These are phyloP conservation scores for Stenodera caucasica DNA, from an alignment of 2,888 invertebrate species.

Conservation along the genomic window DNA sequence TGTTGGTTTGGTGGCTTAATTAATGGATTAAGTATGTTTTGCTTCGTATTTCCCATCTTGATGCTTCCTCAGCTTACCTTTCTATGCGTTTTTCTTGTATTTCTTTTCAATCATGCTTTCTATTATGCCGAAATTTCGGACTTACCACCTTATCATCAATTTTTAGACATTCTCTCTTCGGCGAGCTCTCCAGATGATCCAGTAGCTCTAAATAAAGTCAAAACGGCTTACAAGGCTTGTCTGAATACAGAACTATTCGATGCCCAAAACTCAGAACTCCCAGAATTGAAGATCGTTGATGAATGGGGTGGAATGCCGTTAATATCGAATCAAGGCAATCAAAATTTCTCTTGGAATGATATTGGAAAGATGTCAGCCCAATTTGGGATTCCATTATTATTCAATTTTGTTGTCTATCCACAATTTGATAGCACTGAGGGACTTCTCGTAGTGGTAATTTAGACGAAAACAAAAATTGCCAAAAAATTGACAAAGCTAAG, in stretches of 20 bases:
- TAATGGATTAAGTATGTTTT: too few relatives aligned
- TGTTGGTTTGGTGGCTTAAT: not conserved
- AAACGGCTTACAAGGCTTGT: slow-evolving; percentile 50
- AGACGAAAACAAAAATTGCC: not conserved
- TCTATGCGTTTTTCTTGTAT: too few relatives aligned
- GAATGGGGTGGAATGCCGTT: slow-evolving; percentile 50
- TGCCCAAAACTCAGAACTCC: slow-evolving; percentile 26
- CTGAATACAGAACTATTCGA: slow-evolving; percentile 33
- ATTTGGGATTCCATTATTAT: slow-evolving; percentile 52
- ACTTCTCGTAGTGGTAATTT: slow-evolving; percentile 8
- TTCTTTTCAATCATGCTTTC: not conserved
- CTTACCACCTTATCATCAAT: too few relatives aligned
- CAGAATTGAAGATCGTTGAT: slow-evolving; percentile 46
- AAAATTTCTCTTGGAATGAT: slow-evolving; percentile 45
- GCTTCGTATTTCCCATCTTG: too few relatives aligned
- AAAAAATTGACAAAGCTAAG: too few relatives aligned
- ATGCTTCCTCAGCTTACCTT: too few relatives aligned
- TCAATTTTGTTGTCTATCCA: slow-evolving; percentile 41
- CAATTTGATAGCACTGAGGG: slow-evolving; percentile 4
- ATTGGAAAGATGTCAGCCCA: slow-evolving; percentile 47
- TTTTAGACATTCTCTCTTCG: slow-evolving; percentile 46
- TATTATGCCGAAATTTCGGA: too few relatives aligned
- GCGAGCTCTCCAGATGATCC: slow-evolving; percentile 40
- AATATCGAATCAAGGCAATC: slow-evolving; percentile 26
- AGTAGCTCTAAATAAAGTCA: slow-evolving; percentile 49